A percentile compares a stretch with the other conserved stretches of the same genome.
phyloP scores from a whole-genome alignment of 2,797 vertebrate genomes.

The Periparus ater region DNA sequence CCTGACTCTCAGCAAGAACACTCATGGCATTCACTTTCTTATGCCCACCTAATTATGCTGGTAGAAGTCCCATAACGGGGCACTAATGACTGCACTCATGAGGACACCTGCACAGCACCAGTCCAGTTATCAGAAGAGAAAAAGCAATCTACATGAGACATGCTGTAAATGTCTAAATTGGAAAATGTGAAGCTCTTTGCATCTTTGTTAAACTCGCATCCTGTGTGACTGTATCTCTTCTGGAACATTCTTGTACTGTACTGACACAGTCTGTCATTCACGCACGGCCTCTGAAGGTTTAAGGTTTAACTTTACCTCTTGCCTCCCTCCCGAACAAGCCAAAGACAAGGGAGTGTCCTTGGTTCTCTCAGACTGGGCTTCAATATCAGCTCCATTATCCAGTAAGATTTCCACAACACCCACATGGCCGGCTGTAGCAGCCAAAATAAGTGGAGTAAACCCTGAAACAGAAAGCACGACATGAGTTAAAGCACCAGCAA shows the following conservation, averaged over 20 bases:
- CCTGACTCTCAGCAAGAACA: not conserved
- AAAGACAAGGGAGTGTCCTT: constrained; percentile 85
- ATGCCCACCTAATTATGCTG: not conserved
- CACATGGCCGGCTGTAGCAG: constrained; percentile 83
- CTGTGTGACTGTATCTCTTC: not conserved
- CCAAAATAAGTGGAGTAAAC: constrained; percentile 84
- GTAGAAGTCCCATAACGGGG: not conserved
- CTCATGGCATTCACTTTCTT: not conserved
- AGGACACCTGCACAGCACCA: not conserved
- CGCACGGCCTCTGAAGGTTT: not conserved
- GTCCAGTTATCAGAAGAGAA: not conserved
- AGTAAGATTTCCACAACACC: constrained; percentile 83
- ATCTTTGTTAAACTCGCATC: not conserved
- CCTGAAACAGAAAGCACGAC: constrained; percentile 63
- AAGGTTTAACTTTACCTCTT: constrained; percentile 76
- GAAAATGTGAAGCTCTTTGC: rapidly evolving
- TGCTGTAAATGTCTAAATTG: rapidly evolving
- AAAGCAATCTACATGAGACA: not conserved
- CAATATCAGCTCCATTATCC: constrained; percentile 84
- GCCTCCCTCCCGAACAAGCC: constrained; percentile 84
- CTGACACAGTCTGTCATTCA: rapidly evolving
- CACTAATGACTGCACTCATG: not conserved
- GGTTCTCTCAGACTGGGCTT: constrained; percentile 85
- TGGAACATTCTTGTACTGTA: not conserved
- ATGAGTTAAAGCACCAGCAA: rapidly evolving